Percentiles rank a stretch among this genome's conserved stretches.
Evolutionary conservation across 2,888 invertebrate genomes (phyloP).

Genomic region (Tromatobia lineatoria): DNA sequence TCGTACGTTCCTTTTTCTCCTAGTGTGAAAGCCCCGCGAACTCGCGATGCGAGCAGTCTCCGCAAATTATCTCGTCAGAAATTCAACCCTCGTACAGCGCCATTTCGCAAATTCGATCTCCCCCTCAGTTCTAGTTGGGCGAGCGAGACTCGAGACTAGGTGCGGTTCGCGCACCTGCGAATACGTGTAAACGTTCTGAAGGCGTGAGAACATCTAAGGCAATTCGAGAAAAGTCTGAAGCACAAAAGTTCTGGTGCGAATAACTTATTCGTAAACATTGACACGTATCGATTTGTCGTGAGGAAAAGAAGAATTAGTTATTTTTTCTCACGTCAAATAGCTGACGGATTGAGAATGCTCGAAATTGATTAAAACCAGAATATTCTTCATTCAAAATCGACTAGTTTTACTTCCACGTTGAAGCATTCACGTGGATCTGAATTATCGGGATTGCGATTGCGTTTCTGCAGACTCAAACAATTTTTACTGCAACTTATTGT

Average conservation of each 20-base stretch:
- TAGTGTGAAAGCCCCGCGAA: constrained; percentile 4
- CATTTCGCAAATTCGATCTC: constrained; percentile 83
- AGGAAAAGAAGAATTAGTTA: constrained; percentile 16
- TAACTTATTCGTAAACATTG: constrained; percentile 74
- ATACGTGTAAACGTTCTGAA: constrained; percentile 26
- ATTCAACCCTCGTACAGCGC: constrained; percentile 83
- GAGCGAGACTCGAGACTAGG: constrained; percentile 11
- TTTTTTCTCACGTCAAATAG: constrained; percentile 5
- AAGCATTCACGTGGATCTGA: too few species aligned
- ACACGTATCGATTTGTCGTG: constrained; percentile 67
- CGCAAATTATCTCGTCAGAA: constrained; percentile 82
- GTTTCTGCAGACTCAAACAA: too few species aligned
- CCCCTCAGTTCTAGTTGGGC: constrained; percentile 73
- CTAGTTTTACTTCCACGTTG: too few species aligned
- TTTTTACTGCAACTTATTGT: too few species aligned
- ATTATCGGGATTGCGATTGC: too few species aligned
- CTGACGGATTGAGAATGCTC: constrained; percentile 43
- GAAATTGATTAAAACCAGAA: constrained; percentile 66
- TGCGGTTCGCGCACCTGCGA: constrained; percentile 18
- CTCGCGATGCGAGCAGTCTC: constrained; percentile 26
- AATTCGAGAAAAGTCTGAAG: constrained; percentile 9
- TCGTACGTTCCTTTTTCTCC: constrained; percentile 5
- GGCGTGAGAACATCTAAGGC: constrained; percentile 11
- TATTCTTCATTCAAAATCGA: constrained; percentile 75
- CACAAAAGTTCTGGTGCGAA: constrained; percentile 55